phyloP scores from a whole-genome alignment of 2,797 vertebrate species.

The Steatocranus sp. region DNA sequence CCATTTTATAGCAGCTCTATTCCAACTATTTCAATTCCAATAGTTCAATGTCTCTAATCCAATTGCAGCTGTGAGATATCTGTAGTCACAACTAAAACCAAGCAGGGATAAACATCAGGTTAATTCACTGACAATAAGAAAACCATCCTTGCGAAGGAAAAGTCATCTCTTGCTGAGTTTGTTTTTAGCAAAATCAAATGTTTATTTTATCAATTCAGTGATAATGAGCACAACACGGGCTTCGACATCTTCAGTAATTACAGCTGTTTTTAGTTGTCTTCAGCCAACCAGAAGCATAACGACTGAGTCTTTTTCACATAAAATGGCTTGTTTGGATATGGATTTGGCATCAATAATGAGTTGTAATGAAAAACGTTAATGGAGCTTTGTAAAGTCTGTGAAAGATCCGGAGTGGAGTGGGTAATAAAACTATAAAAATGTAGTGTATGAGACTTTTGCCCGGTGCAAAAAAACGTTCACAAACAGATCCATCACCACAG shows the following conservation, averaged over 20 bases:
- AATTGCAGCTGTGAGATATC: slow-evolving; percentile 45
- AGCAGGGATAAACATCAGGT: slow-evolving; percentile 3
- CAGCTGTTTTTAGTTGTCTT: background rate
- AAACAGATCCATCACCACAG: background rate
- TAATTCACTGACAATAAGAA: slow-evolving; percentile 8
- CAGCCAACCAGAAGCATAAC: background rate
- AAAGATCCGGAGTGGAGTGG: background rate
- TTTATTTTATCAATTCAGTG: background rate
- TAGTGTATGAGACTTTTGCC: background rate
- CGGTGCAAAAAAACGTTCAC: rapidly evolving
- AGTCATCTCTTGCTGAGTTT: background rate
- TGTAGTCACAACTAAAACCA: slow-evolving; percentile 19
- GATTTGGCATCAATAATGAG: background rate
- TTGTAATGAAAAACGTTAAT: background rate
- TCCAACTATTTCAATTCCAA: slow-evolving; percentile 41
- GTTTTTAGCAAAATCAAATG: background rate
- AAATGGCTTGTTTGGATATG: background rate
- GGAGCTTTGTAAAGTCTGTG: background rate
- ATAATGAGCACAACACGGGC: background rate
- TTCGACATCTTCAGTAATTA: background rate
- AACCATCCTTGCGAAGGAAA: slow-evolving; percentile 3
- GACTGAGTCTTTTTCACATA: background rate
- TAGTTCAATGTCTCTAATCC: slow-evolving; percentile 52
- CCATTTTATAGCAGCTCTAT: slow-evolving; percentile 41
- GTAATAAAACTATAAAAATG: background rate